These are phyloP conservation scores for Malurus leucopterus DNA, from an alignment of 2,797 vertebrate genomes.

Conservation along the genomic window DNA sequence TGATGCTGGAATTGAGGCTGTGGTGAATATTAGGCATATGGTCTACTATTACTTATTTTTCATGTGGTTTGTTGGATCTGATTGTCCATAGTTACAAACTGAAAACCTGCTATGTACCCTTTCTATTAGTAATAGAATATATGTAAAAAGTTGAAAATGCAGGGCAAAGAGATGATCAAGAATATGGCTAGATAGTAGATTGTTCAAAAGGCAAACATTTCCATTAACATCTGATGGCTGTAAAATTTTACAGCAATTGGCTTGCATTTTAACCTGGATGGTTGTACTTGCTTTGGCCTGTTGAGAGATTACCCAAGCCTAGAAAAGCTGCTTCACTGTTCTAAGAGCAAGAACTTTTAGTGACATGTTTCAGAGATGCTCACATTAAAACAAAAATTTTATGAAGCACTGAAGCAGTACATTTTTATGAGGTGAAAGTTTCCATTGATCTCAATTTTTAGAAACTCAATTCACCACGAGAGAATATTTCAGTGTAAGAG, in stretches of 20 bases:
- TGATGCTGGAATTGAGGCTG: not conserved
- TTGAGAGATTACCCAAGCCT: constrained; percentile 20
- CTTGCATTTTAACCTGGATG: constrained; percentile 9
- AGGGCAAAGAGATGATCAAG: not conserved
- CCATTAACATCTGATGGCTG: not conserved
- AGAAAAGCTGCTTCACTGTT: constrained; percentile 29
- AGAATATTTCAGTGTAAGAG: not conserved
- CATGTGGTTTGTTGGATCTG: not conserved
- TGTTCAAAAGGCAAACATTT: not conserved
- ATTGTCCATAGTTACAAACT: not conserved
- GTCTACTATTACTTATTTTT: not conserved
- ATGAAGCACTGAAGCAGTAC: not conserved
- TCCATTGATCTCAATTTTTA: not conserved
- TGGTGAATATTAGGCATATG: not conserved
- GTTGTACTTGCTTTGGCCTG: constrained; percentile 10
- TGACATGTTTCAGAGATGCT: not conserved
- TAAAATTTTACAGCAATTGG: not conserved
- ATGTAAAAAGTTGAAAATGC: not conserved
- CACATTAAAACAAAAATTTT: constrained; percentile 4
- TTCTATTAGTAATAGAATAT: not conserved
- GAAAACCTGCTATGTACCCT: not conserved
- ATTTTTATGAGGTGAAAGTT: not conserved
- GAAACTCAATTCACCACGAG: not conserved
- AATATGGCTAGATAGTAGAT: not conserved
- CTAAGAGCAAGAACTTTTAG: constrained; percentile 43